A percentile compares a stretch with the other conserved stretches of the same genome.
Evolutionary conservation across 1,140 invertebrate genomes (phyloP).

Genomic region (Penaeus chinensis): DNA sequence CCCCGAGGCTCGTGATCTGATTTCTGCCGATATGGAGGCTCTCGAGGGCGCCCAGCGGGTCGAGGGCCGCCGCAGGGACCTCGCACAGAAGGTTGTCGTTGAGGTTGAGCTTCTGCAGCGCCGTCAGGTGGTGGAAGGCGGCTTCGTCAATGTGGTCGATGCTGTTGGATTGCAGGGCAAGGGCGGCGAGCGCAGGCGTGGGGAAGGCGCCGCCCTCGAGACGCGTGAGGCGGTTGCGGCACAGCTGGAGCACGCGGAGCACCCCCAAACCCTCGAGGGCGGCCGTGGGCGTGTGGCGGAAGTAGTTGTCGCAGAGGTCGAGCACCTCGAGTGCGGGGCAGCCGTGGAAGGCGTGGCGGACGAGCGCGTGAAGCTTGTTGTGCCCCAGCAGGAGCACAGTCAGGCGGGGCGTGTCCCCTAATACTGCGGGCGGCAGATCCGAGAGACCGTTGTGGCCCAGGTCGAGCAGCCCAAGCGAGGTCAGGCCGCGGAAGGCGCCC

Average conservation of each 20-base stretch:
- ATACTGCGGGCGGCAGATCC: constrained; percentile 46
- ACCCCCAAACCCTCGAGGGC: constrained; percentile 37
- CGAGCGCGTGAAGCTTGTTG: constrained; percentile 59
- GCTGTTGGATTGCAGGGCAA: constrained; percentile 59
- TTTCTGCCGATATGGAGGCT: constrained; percentile 59
- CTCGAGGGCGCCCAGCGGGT: constrained; percentile 40
- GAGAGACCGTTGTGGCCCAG: constrained; percentile 50
- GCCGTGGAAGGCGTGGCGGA: constrained; percentile 48
- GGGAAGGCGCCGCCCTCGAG: constrained; percentile 53
- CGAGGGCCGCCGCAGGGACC: constrained; percentile 52
- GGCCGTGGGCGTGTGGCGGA: constrained; percentile 47
- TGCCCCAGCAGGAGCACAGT: constrained; percentile 50
- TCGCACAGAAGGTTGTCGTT: constrained; percentile 60
- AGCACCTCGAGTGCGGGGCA: constrained; percentile 46
- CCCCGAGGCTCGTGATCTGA: constrained; percentile 54
- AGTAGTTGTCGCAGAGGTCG: constrained; percentile 62
- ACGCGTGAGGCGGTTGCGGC: constrained; percentile 56
- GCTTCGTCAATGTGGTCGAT: constrained; percentile 52
- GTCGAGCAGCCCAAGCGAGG: constrained; percentile 50
- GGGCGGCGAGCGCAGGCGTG: constrained; percentile 4
- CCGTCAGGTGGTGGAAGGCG: constrained; percentile 37
- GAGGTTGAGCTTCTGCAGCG: constrained; percentile 51
- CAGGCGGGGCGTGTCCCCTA: constrained; percentile 40
- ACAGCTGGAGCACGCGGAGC: constrained; percentile 47
- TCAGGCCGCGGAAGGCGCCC: constrained; percentile 45